These are phyloP conservation scores for Hydrolagus affinis DNA, from an alignment of 2,113 vertebrate genomes.

Conservation along the genomic window DNA sequence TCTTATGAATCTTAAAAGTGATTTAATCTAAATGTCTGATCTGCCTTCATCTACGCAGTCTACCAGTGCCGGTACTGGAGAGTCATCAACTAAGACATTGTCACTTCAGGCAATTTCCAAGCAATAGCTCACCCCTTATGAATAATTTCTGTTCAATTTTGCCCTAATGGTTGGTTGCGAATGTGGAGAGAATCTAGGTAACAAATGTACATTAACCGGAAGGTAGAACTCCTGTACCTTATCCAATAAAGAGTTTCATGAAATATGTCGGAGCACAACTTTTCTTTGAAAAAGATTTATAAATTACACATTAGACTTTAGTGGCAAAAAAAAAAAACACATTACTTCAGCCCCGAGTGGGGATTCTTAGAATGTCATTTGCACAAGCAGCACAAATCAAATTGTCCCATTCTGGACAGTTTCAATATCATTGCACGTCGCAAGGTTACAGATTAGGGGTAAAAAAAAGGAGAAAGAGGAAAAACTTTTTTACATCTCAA, in stretches of 20 bases:
- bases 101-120: not conserved
- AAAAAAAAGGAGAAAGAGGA: too few species aligned
- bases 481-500: too few species aligned
- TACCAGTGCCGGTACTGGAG: not conserved
- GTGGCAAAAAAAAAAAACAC: not conserved
- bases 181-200: not conserved
- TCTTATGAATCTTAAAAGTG: conserved; percentile 12
- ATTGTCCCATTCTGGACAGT: not conserved
- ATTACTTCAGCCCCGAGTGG: not conserved
- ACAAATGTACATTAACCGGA: not conserved
- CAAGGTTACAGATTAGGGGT: too few species aligned
- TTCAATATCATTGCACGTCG: not conserved
- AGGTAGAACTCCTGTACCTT: not conserved
- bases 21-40: conserved; percentile 20
- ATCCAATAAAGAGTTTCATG: not conserved
- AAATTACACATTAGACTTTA: not conserved
- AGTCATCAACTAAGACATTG: not conserved
- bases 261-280: not conserved
- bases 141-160: conserved; percentile 19
- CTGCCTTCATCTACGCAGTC: not conserved
- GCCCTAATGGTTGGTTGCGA: not conserved
- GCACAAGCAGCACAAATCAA: not conserved
- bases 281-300: not conserved
- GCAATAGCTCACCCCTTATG: not conserved
- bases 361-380: not conserved